These are phyloP conservation scores for Colossoma macropomum DNA, from an alignment of 2,113 vertebrate genomes.

Conservation along the genomic window DNA sequence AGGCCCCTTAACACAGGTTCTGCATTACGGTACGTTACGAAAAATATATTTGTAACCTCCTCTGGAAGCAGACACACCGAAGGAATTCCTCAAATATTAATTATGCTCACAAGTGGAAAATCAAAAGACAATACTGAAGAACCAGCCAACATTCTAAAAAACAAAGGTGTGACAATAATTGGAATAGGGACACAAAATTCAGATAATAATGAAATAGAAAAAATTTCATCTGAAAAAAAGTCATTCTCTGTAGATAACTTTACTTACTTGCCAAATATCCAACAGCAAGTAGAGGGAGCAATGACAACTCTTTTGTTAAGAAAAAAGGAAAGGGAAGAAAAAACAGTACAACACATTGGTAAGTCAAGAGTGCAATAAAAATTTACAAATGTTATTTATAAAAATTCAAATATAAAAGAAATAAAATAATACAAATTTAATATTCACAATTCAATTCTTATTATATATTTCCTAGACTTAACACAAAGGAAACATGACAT, in stretches of 20 bases:
- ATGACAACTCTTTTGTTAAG: neutral
- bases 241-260: conserved; percentile 53
- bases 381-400: neutral
- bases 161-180: conserved; percentile 55
- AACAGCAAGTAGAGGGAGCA: conserved; percentile 44
- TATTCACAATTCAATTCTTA: too few relatives aligned
- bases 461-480: neutral
- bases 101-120: conserved; percentile 57
- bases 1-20: conserved; percentile 59
- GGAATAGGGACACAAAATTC: conserved; percentile 57
- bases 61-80: conserved; percentile 64
- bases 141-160: conserved; percentile 51
- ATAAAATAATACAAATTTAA: too few relatives aligned
- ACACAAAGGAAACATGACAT: neutral
- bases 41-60: conserved; percentile 56
- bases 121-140: conserved; percentile 58
- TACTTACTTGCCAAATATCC: conserved; percentile 42
- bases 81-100: conserved; percentile 62
- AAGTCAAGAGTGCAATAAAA: conserved; percentile 25
- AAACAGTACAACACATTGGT: conserved; percentile 38
- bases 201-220: conserved; percentile 53
- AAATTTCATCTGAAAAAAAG: conserved; percentile 42
- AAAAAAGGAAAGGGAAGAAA: too few relatives aligned
- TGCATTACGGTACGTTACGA: conserved; percentile 60
- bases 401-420: too few relatives aligned